These are phyloP conservation scores for Drosophila aldrichi DNA, from an alignment of 2,888 invertebrate genomes.

Conservation along the genomic window DNA sequence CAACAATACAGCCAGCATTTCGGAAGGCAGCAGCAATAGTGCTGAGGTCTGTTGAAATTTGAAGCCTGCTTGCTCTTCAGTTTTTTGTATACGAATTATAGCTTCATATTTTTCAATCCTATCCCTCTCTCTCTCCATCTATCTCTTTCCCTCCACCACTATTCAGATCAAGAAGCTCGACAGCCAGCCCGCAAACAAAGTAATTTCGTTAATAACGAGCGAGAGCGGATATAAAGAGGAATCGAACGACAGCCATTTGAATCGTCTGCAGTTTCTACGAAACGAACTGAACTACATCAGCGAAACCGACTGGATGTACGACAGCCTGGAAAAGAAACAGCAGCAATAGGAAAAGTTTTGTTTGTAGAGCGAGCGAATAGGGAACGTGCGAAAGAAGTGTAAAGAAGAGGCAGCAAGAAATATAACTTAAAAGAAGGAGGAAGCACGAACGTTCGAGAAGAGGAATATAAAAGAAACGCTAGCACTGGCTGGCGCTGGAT, in stretches of 20 bases:
- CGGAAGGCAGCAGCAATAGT: slow-evolving; percentile 38
- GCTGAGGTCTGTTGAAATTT: slow-evolving; percentile 41
- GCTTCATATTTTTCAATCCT: background rate
- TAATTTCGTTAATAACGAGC: slow-evolving; percentile 72
- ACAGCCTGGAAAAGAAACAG: slow-evolving; percentile 87
- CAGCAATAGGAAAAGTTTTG: slow-evolving; percentile 48
- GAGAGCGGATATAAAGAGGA: slow-evolving; percentile 85
- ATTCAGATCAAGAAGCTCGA: slow-evolving; percentile 58
- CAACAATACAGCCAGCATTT: slow-evolving; percentile 30
- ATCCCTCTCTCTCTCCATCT: background rate
- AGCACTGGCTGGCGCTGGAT: no score
- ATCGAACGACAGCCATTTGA: slow-evolving; percentile 89
- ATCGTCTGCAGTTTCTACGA: slow-evolving; percentile 89
- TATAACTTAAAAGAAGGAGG: background rate
- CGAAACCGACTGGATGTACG: slow-evolving; percentile 93
- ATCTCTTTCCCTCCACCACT: background rate
- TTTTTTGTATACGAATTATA: background rate
- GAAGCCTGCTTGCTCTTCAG: background rate
- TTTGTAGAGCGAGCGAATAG: background rate
- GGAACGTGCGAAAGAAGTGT: background rate
- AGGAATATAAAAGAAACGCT: background rate
- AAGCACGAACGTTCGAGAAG: background rate
- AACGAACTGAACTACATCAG: slow-evolving; percentile 92
- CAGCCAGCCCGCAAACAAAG: slow-evolving; percentile 62
- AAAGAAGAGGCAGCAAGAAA: background rate